phyloP scores from a whole-genome alignment of 92 coral and sea anemone genomes.

The Phymanthus crucifer region DNA sequence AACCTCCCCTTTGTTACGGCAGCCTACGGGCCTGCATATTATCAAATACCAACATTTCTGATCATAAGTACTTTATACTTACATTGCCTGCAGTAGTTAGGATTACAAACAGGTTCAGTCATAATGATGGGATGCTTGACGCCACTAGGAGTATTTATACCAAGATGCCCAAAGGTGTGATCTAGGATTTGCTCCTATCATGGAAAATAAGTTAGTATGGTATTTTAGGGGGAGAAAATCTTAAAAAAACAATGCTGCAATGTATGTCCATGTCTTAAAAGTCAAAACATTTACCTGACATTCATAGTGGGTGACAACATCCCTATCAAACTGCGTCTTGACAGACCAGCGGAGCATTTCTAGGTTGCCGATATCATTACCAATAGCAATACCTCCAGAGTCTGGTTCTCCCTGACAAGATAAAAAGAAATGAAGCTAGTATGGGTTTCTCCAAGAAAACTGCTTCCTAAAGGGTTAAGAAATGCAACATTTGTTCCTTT shows the following conservation, averaged over 20 bases:
- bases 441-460: too few species aligned
- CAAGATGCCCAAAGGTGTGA: slow-evolving; percentile 88
- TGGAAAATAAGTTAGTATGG: not conserved
- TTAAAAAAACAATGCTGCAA: too few species aligned
- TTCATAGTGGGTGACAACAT: slow-evolving; percentile 97
- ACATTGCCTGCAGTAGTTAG: slow-evolving; percentile 95
- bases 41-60: not conserved
- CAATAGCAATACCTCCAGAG: slow-evolving; percentile 78
- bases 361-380: slow-evolving; percentile 91
- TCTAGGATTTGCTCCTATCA: slow-evolving; percentile 93
- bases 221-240: too few species aligned
- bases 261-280: not conserved
- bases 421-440: not conserved
- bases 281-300: slow-evolving; percentile 73
- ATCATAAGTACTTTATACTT: slow-evolving; percentile 23
- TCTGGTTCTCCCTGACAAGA: slow-evolving; percentile 49
- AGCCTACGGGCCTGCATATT: too few species aligned
- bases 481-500: too few species aligned
- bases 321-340: slow-evolving; percentile 96
- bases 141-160: slow-evolving; percentile 88
- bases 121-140: slow-evolving; percentile 86
- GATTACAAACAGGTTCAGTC: slow-evolving; percentile 97
- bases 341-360: slow-evolving; percentile 97
- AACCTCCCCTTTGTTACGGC: too few species aligned
- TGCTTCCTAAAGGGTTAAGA: too few species aligned